Evolutionary conservation across 2,888 invertebrate genomes (phyloP), one percentile per base, ranked within the genome.

Genomic region (Muschampia plurimacula): DNA sequence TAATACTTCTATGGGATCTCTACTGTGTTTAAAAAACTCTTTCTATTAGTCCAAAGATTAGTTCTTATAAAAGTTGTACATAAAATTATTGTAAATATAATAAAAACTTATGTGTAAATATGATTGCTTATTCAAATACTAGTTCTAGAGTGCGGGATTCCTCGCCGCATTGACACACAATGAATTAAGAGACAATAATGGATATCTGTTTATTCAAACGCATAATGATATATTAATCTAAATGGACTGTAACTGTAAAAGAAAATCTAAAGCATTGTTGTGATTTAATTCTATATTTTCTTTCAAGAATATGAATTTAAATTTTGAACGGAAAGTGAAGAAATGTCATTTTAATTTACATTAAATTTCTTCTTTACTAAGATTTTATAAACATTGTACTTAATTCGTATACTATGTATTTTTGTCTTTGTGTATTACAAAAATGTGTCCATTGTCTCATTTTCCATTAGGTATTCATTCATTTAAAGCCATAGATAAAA

Each of bases 1-100:
- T 92, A 89, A 84, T 88, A 91, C 89, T 92, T 84, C 79, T 90
- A 87, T 92, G 93, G 93, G 93, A 93, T 93, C 93, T 92, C 93
- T 89, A 88, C 91, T 89, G 90, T 92, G 91, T 93, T 92, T 91
- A 87, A 86, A 88, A 88, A 92, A 89, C 91, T 90, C 82, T 89
- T 86, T 90, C 83, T 85, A 87, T 84, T 89, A 91, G 89, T 91
- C 87, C 85, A 89, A 90, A 89, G 84, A 85, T 84, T 87, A 87
- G 85, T 77, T 82, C 83, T 76, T 28, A 57, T 57, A 5, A 78
- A 80, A 73, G 71, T 73, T 79, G 77, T 79, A 80, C 22, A 76
- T 74, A 80, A 83, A 80, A 76, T 78, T 77, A 80, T 77, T 83
- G 83, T 85, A 85, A 83, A 86, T 84, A 85, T 81, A 81, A 75